Conservation (phyloP, 92 coral and sea anemone genomes). For the Meandrina meandrites region DNA sequence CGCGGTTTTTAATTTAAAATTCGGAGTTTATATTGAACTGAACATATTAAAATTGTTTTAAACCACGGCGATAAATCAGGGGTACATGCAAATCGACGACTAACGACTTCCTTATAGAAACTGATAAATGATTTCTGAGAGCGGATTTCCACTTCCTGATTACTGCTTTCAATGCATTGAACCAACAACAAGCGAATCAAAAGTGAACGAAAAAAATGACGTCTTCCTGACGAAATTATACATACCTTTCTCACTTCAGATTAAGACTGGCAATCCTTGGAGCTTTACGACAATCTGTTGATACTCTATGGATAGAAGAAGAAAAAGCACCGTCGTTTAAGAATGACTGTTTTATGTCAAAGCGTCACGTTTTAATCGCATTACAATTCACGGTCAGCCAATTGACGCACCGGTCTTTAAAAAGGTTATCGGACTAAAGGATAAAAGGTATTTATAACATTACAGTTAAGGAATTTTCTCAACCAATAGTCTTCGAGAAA, state of each 20-base stretch:
- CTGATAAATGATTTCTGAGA: not conserved
- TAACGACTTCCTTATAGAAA: not conserved
- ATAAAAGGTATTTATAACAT: not conserved
- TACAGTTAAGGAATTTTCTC: not conserved
- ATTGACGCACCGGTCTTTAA: not conserved
- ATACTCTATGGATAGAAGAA: not conserved
- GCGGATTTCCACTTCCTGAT: not conserved
- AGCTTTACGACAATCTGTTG: not conserved
- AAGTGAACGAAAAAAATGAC: not conserved
- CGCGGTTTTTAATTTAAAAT: too few relatives aligned
- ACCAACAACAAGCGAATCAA: not conserved
- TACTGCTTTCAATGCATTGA: not conserved
- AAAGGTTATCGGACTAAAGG: not conserved
- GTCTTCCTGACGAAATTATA: not conserved
- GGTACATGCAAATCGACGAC: not conserved
- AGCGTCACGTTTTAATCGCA: not conserved
- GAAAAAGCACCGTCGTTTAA: not conserved
- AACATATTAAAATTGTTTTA: too few relatives aligned
- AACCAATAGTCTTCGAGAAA: not conserved
- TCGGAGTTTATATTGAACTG: too few relatives aligned
- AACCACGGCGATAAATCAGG: not conserved
- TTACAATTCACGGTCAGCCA: too few relatives aligned
- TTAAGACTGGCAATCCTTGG: not conserved
- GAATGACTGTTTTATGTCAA: not conserved
- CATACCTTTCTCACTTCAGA: not conserved